These are phyloP conservation scores for Drosophila teissieri DNA, from an alignment of 1,140 invertebrate species.

Conservation along the genomic window DNA sequence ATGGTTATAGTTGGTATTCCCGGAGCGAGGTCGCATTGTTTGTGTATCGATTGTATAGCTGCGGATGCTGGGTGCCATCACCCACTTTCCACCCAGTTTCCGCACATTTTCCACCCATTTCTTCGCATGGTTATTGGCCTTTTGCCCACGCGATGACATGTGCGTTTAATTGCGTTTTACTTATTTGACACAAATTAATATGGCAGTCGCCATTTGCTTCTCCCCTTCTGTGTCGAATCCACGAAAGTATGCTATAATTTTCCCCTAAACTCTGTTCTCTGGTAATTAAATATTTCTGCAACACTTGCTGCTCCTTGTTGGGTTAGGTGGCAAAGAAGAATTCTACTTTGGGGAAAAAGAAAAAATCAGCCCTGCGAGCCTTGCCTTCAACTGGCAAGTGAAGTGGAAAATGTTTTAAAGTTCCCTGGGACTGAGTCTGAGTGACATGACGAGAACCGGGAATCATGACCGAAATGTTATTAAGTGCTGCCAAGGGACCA, in stretches of 20 bases:
- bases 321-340: background rate
- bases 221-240: conserved; percentile 14
- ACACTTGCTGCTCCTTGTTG: conserved; percentile 52
- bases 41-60: conserved; percentile 66
- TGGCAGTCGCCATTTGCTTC: conserved; percentile 37
- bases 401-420: conserved; percentile 31
- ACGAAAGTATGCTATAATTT: conserved; percentile 71
- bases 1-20: conserved; percentile 45
- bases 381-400: conserved; percentile 28
- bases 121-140: conserved; percentile 62
- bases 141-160: conserved; percentile 74
- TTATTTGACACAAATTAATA: conserved; percentile 83
- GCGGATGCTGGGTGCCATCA: conserved; percentile 8
- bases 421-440: background rate
- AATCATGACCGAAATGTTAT: conserved; percentile 64
- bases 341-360: conserved; percentile 3
- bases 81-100: background rate
- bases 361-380: background rate
- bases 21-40: conserved; percentile 14
- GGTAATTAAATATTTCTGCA: conserved; percentile 78
- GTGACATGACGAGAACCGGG: conserved; percentile 38
- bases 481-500: conserved; percentile 69
- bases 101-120: conserved; percentile 10
- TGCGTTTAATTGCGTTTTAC: conserved; percentile 81
- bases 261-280: conserved; percentile 23